Base-by-base conservation (phyloP, 2,113 vertebrate species). In the Gallinago paraguaiae region DNA sequence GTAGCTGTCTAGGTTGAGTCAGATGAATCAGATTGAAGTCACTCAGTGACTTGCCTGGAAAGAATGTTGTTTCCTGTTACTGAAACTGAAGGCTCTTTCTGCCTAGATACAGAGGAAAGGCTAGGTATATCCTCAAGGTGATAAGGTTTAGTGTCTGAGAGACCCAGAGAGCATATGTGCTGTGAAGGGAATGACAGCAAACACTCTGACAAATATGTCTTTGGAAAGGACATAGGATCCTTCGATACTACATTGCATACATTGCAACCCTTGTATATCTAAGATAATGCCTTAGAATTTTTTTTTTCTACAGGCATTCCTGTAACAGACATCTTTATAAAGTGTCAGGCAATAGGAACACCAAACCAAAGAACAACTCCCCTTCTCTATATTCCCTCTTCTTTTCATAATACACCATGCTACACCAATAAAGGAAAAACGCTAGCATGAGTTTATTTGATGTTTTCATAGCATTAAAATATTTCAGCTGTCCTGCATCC, bases 141-240 rank as follows among this genome's bases (percentile, higher is more conserved):
- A 35, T 82, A 60, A 68, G 16, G 16, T 18, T 72, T 65, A 31
- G 15, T 45, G 14, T 60, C 17, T 54, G 24, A 67, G 74, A 43
- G 51, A 88, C 24, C 22, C 35, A 46, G 45, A 13, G 7, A 67
- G 10, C 43, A 19, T 0, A 0, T 13, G 5, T 70, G 33, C 27
- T 79, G 4, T 71, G 13, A 41, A 78, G 10, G 10, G n/a, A 85
- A 45, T 82, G 14, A 84, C 24, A 57, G 69, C n/a, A 71, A 74
- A 67, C 48, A 63, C 16, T 57, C 56, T 87, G 78, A 79, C 65
- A 70, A 89, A 82, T 1, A 2, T 22, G 74, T 60, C 25, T 50
- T 87, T 79, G 43, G 51, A 84, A 90, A 90, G 48, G 64, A 45
- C 10, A 23, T 10, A 46, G 7, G 6, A 63, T 68, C 78, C 43